Evolutionary conservation across 2,113 vertebrate species (phyloP).

Genomic region (Aspidoscelis tigris): DNA sequence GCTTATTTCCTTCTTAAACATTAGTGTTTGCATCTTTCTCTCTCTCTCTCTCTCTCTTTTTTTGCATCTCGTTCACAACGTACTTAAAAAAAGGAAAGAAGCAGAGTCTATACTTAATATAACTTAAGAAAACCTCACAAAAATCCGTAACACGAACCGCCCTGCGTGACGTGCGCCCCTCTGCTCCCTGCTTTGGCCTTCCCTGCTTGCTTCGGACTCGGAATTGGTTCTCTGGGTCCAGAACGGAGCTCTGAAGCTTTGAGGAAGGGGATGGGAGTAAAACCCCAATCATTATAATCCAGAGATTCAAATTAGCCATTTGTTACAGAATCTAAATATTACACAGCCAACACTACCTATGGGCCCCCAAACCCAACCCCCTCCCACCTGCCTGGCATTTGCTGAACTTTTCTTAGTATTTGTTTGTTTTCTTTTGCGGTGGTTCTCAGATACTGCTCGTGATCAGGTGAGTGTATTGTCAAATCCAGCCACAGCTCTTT

Average conservation of each 20-base stretch:
- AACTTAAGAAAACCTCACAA: constrained; percentile 40
- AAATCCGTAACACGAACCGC: constrained; percentile 14
- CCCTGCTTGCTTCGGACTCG: background rate
- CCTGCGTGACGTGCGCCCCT: background rate
- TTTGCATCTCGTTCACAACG: constrained; percentile 9
- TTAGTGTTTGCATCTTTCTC: constrained; percentile 29
- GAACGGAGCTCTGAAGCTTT: background rate
- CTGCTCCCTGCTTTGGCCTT: constrained; percentile 29
- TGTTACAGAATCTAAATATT: constrained; percentile 54
- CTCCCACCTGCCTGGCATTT: constrained; percentile 5
- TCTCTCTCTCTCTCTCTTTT: background rate
- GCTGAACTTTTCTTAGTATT: background rate
- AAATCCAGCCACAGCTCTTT: constrained; percentile 31
- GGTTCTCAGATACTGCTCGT: background rate
- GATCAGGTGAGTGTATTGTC: constrained; percentile 23
- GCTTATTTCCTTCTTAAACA: constrained; percentile 10
- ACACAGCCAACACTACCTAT: constrained; percentile 44
- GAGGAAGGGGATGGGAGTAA: background rate
- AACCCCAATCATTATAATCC: constrained; percentile 11
- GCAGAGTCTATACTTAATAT: constrained; percentile 20
- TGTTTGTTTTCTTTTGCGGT: no score
- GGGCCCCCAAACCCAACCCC: constrained; percentile 31
- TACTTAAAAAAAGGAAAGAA: background rate
- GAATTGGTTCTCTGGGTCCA: constrained; percentile 4
- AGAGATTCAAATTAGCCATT: constrained; percentile 33